Conservation (phyloP, 2,888 invertebrate species). For the Campoplex capitator region DNA sequence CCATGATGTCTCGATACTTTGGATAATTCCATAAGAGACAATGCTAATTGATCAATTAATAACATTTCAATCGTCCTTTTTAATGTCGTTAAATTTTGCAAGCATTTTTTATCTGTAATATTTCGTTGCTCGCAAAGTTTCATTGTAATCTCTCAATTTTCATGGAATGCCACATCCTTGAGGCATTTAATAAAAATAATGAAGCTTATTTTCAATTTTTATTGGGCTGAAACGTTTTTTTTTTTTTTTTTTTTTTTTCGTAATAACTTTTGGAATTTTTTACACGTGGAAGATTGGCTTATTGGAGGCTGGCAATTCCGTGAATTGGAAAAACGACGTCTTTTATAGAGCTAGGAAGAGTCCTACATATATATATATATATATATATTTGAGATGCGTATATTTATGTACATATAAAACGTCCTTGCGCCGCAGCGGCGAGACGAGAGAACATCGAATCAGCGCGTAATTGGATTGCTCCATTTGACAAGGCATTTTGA, state of each 20-base stretch:
- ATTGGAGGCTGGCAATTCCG: not conserved
- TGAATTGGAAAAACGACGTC: constrained; percentile 25
- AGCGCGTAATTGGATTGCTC: constrained; percentile 83
- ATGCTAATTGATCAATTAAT: too few relatives aligned
- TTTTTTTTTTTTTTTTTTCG: not conserved
- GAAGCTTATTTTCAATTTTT: too few relatives aligned
- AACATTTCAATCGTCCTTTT: too few relatives aligned
- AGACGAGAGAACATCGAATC: constrained; percentile 79
- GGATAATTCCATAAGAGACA: too few relatives aligned
- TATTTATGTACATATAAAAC: constrained; percentile 14
- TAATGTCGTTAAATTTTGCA: too few relatives aligned
- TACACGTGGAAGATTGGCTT: not conserved
- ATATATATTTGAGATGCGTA: not conserved
- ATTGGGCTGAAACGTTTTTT: too few relatives aligned
- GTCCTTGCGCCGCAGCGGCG: constrained; percentile 63
- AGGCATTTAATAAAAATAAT: too few relatives aligned
- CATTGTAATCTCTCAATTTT: too few relatives aligned
- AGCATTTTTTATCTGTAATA: too few relatives aligned
- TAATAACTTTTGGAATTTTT: not conserved
- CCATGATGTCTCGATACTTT: too few relatives aligned
- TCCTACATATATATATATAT: not conserved
- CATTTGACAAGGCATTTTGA: constrained; percentile 82
- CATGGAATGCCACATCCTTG: too few relatives aligned
- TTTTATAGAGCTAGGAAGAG: not conserved
- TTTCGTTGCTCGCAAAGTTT: too few relatives aligned